Base-by-base conservation (phyloP, 2,113 vertebrate species). In the Semicossyphus pulcher region DNA sequence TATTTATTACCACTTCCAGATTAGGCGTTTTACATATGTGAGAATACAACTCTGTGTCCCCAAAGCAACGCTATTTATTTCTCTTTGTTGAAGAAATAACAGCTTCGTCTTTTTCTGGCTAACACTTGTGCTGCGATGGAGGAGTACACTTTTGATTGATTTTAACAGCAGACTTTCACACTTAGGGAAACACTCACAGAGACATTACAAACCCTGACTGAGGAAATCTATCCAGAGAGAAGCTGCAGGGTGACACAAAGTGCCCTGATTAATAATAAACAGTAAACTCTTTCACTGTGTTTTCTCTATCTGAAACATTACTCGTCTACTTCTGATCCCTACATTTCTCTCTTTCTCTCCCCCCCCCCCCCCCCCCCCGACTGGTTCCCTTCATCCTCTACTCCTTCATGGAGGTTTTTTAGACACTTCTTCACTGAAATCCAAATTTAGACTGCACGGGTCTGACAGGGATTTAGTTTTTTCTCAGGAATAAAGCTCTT, bases 391-490 rank as follows among this genome's bases (percentile, higher is more conserved):
- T 31, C 45, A 20, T 59, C 31, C 9, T 45, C 12, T 37, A 34
- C 44, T 54, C 68, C 41, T 20, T 72, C 10, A 3, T 11, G 12
- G 15, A 10, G 54, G 25, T 25, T 36, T 65, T 51, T 56, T 21
- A 28, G 56, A 48, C 5, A 7, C 41, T 42, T 73, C 32, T 51
- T 62, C 48, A 51, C 23, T 26, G 60, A 69, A 29, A n/a, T 60
- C 48, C 54, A 70, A 63, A 69, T 53, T 76, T 62, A 68, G 66
- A 72, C 49, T 21, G 26, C 49, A 58, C 32, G 41, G 39, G 12
- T 21, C 25, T 54, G n/a, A 74, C 44, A 25, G 61, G 45, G 61
- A 61, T 51, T 57, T 44, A n/a, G n/a, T 47, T 41, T 8, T 6
- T 26, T 25, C 34, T 28, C 7, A 36, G 25, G 37, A 72, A 73